Evolutionary conservation across 2,113 vertebrate genomes (phyloP).

Genomic region (Eulacestoma nigropectus): DNA sequence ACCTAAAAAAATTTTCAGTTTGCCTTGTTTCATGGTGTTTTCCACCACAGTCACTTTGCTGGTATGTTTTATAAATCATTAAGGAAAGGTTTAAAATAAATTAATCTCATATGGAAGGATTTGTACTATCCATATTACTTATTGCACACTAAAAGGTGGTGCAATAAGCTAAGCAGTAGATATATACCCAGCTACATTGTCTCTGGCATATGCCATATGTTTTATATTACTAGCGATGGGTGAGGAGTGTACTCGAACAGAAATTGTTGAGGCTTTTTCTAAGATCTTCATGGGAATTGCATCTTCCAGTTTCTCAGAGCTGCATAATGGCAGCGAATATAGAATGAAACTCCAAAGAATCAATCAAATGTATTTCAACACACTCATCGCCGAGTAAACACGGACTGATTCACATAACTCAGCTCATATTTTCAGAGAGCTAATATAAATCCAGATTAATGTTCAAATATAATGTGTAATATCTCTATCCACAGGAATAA

Average conservation of each 20-base stretch:
- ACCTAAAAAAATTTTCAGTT: not conserved
- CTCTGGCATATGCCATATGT: not conserved
- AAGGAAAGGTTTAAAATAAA: not conserved
- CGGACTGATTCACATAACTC: not conserved
- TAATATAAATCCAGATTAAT: conserved; percentile 42
- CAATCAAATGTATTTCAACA: not conserved
- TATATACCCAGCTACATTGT: not conserved
- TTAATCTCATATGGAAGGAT: not conserved
- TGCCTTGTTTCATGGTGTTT: not conserved
- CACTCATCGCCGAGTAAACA: not conserved
- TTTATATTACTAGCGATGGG: not conserved
- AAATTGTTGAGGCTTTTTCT: not conserved
- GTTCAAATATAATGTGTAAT: not conserved
- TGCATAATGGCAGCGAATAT: not conserved
- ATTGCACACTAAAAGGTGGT: not conserved
- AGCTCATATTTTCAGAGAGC: not conserved
- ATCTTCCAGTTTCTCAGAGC: not conserved
- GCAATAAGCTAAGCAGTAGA: not conserved
- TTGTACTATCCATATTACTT: not conserved
- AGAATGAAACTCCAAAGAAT: conserved; percentile 30
- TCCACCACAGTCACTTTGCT: not conserved
- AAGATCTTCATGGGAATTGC: conserved; percentile 23
- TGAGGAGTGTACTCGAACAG: not conserved
- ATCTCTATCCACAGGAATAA: not conserved
- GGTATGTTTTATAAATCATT: not conserved